Base-by-base conservation (phyloP, 2,797 vertebrate genomes). In the Petrocephalus schoutedeni region DNA sequence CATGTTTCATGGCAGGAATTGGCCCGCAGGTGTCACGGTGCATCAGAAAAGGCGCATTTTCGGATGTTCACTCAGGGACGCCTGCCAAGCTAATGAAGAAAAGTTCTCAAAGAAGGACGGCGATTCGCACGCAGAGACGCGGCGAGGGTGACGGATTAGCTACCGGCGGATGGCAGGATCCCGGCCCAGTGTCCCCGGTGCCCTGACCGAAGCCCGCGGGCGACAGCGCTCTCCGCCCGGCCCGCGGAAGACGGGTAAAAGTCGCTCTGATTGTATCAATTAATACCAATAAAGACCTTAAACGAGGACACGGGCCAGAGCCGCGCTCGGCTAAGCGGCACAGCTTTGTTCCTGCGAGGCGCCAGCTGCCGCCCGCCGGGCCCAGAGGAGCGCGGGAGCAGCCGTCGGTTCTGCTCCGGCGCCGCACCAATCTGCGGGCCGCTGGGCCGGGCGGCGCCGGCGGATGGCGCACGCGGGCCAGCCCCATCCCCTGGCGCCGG, bases 251-350 rank as follows among this genome's bases (percentile, higher is more conserved):
- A 88, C 84, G 87, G 86, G 89, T 36, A 45, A 53, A 89, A 89
- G 91, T 90, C 49, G 85, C 90, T 89, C 90, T 89, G 89, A 92
- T 94, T 91, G 88, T 93, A 94, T 94, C 94, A 95, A 95, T 95
- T 95, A 94, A 95, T 94, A 93, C 93, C 94, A 94, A 94, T 95
- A 94, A 94, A 95, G 93, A 95, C 91, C 92, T 94, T 94, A 93
- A 95, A 93, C 95, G 95, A 95, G 93, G 94, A 94, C 94, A 93
- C 93, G 89, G 92, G 91, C 92, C 90, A 74, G 92, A 93, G 91
- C 93, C 92, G 93, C 92, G 91, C 90, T 88, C 92, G 92, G 94
- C 94, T 94, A 93, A 94, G 92, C 91, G 91, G 89, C 21, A 89
- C 94, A 92, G 94, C 93, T 93, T 93, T 91, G 93, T 93, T 94